Evolutionary conservation across 1,140 invertebrate species (phyloP).

Genomic region (Drepana arcuata): DNA sequence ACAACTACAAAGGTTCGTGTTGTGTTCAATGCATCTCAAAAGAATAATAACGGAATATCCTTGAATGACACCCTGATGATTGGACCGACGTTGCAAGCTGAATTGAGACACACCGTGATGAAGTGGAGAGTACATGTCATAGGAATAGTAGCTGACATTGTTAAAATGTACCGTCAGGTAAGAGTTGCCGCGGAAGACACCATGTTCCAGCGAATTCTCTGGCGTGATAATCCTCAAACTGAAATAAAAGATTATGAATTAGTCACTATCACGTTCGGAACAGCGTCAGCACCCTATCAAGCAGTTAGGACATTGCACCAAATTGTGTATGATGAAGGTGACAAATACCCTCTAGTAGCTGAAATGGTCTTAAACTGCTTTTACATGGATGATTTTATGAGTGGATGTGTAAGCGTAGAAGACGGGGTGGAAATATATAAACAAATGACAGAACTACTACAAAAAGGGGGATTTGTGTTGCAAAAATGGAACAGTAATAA

Average conservation of each 20-base stretch:
- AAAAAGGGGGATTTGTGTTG: background rate
- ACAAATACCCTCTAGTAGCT: background rate
- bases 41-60: slow-evolving; percentile 3
- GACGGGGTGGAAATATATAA: background rate
- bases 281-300: slow-evolving; percentile 15
- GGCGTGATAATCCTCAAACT: slow-evolving; percentile 12
- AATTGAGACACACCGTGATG: slow-evolving; percentile 2
- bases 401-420: background rate
- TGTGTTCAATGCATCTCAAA: slow-evolving; percentile 8
- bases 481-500: background rate
- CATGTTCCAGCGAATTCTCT: slow-evolving; percentile 29
- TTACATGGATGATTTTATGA: background rate
- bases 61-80: slow-evolving; percentile 7
- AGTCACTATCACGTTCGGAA: slow-evolving; percentile 27
- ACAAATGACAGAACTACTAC: background rate
- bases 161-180: slow-evolving; percentile 7
- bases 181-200: slow-evolving; percentile 15
- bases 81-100: slow-evolving; percentile 7
- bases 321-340: background rate
- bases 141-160: slow-evolving; percentile 4
- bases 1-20: slow-evolving; percentile 9
- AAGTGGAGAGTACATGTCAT: slow-evolving; percentile 5
- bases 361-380: background rate
- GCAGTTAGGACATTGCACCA: slow-evolving; percentile 1
- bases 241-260: slow-evolving; percentile 18